A percentile compares a stretch with the other conserved stretches of the same genome.
Conservation (phyloP, 2,888 invertebrate species). For the Plusia festucae region DNA sequence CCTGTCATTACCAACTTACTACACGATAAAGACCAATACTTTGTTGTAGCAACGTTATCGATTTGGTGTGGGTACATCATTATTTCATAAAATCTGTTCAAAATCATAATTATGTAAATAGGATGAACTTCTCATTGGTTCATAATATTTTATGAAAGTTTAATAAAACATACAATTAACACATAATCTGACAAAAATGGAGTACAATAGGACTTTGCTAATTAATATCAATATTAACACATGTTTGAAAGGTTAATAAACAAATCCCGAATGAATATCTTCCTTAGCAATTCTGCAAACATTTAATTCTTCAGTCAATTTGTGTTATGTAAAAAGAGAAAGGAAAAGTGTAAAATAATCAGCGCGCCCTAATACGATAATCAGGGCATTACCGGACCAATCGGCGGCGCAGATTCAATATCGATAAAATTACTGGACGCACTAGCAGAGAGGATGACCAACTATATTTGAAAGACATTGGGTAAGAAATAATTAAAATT, state of each 20-base stretch:
- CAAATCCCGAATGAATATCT: too few species aligned
- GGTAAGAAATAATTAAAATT: too few species aligned
- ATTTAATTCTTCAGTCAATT: constrained; percentile 56
- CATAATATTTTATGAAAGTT: too few species aligned
- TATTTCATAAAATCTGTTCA: background rate
- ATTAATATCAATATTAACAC: too few species aligned
- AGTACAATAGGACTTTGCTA: too few species aligned
- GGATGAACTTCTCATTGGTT: too few species aligned
- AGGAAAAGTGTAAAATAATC: constrained; percentile 63
- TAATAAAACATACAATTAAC: background rate
- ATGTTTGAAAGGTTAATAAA: too few species aligned
- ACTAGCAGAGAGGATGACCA: constrained; percentile 50
- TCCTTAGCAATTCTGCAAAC: background rate
- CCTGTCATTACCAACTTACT: background rate
- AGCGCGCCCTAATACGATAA: constrained; percentile 73
- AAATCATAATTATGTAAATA: too few species aligned
- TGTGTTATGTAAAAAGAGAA: constrained; percentile 55
- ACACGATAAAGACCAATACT: background rate
- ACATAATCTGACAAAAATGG: too few species aligned
- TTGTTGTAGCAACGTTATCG: background rate
- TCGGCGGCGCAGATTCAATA: constrained; percentile 70
- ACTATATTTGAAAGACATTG: background rate
- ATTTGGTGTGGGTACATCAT: background rate
- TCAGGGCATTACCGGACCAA: constrained; percentile 76
- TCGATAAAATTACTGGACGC: constrained; percentile 66